Percentiles rank a stretch among this genome's conserved stretches.
Evolutionary conservation across 2,888 invertebrate genomes (phyloP).

Genomic region (Agrotis puta): DNA sequence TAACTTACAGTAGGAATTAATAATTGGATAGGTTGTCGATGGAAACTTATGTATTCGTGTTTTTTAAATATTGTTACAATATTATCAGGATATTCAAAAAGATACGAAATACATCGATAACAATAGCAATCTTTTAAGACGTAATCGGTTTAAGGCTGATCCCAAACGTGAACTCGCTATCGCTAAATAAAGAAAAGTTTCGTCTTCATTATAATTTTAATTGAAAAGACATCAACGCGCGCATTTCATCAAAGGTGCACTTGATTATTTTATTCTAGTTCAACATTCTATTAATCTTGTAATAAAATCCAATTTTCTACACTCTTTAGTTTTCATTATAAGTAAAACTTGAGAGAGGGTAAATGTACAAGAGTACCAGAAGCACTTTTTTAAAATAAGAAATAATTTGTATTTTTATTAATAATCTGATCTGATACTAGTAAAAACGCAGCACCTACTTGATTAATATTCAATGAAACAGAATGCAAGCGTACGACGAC

Average conservation of each 20-base stretch:
- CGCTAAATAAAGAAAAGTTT: no score
- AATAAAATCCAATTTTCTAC: not conserved
- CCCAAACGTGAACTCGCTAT: no score
- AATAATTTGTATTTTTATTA: not conserved
- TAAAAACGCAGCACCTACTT: not conserved
- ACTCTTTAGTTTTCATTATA: not conserved
- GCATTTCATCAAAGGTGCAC: not conserved
- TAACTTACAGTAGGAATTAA: conserved; percentile 1
- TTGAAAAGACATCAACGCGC: conserved; percentile 58
- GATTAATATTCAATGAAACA: conserved; percentile 52
- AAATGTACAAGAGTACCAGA: no score
- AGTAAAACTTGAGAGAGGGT: not conserved
- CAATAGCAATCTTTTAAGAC: not conserved
- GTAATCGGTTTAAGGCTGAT: not conserved
- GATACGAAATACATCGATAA: not conserved
- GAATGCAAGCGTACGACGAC: conserved; percentile 28
- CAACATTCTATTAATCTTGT: not conserved
- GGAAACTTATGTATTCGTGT: not conserved
- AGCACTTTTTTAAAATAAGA: no score
- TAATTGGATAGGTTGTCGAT: not conserved
- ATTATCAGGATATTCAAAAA: not conserved
- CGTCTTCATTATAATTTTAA: not conserved
- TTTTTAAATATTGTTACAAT: not conserved
- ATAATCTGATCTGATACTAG: not conserved
- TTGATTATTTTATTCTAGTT: not conserved